Percentiles rank a stretch among this genome's conserved stretches.
Conservation (phyloP, 30 jellyfish, hydroid and myxozoan species). For the Chrysaora quinquecirrha region DNA sequence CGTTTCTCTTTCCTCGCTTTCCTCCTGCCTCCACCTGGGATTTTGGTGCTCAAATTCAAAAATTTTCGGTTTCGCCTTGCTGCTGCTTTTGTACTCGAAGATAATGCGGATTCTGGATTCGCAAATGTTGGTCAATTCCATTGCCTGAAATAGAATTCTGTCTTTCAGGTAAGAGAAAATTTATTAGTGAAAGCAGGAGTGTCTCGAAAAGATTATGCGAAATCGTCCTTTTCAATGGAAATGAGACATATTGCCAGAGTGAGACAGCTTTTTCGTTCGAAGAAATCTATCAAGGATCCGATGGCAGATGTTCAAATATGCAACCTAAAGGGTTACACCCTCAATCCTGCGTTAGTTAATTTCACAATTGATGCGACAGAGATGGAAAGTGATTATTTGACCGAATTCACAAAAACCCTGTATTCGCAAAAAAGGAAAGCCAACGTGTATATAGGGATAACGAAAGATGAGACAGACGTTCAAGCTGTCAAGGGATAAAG, state of each 20-base stretch:
- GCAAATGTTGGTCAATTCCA: background rate
- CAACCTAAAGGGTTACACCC: background rate
- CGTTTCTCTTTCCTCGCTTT: too few relatives aligned
- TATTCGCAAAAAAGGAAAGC: background rate
- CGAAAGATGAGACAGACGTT: background rate
- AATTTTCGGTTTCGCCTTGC: background rate
- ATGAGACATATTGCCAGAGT: background rate
- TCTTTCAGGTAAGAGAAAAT: background rate
- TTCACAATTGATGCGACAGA: background rate
- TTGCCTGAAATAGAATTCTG: background rate
- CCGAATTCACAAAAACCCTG: background rate
- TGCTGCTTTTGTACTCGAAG: too few relatives aligned
- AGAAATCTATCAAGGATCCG: background rate
- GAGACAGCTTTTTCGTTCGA: background rate
- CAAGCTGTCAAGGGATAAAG: background rate
- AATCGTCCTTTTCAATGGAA: background rate
- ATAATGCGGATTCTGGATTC: background rate
- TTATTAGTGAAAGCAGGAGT: background rate
- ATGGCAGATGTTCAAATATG: background rate
- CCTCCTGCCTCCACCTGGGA: too few relatives aligned
- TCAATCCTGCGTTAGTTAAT: background rate
- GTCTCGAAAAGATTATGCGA: background rate
- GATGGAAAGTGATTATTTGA: background rate
- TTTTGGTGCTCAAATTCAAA: background rate
- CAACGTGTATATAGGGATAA: background rate